Evolutionary conservation across 2,888 invertebrate species (phyloP).

Genomic region (Spodoptera picta): DNA sequence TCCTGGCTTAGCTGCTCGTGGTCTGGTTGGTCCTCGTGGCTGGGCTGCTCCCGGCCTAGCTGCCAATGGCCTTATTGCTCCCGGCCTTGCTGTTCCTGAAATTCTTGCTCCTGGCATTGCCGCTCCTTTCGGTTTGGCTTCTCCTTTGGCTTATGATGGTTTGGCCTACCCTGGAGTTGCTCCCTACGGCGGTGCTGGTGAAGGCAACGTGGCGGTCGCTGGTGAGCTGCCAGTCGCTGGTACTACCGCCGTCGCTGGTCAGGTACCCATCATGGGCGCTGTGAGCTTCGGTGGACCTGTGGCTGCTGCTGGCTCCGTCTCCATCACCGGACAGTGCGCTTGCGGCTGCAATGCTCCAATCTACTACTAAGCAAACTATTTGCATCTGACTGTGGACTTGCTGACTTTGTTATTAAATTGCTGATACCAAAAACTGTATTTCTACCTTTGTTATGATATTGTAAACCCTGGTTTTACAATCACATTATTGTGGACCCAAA

Average conservation of each 20-base stretch:
- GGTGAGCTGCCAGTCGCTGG: constrained; percentile 20
- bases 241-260: constrained; percentile 47
- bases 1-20: too few species aligned
- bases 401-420: too few species aligned
- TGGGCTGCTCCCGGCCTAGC: too few species aligned
- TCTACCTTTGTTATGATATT: too few species aligned
- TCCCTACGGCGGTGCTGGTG: constrained; percentile 41
- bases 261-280: constrained; percentile 61
- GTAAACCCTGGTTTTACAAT: too few species aligned
- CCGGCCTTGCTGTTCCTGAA: constrained; percentile 11
- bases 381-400: too few species aligned
- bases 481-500: too few species aligned
- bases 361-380: constrained; percentile 43
- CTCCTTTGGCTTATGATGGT: constrained; percentile 9
- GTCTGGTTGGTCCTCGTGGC: too few species aligned
- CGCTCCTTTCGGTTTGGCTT: constrained; percentile 5
- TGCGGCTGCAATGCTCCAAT: constrained; percentile 43
- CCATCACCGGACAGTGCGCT: constrained; percentile 54
- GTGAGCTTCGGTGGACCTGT: constrained; percentile 57
- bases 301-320: constrained; percentile 54
- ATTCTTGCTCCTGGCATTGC: constrained; percentile 1
- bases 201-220: constrained; percentile 18
- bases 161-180: constrained; percentile 13
- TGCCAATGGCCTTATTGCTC: constrained; percentile 5
- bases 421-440: too few species aligned